phyloP scores from a whole-genome alignment of 2,113 vertebrate species.

The Zosterops lateralis region DNA sequence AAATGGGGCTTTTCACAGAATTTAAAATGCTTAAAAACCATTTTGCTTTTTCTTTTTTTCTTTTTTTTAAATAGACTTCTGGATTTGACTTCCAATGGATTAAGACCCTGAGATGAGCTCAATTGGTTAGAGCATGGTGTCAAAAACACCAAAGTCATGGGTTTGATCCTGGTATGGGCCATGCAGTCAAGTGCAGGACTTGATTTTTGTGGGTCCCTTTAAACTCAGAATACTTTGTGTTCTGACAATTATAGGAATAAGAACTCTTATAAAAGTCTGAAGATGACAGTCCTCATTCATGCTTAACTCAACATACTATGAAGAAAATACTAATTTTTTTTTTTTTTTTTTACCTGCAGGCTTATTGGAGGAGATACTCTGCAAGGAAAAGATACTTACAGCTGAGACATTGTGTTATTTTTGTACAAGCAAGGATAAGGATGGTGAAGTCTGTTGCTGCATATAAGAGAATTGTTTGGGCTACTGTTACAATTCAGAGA shows the following conservation, averaged over 20 bases:
- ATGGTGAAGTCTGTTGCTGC: constrained; percentile 73
- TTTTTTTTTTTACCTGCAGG: constrained; percentile 59
- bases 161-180: not conserved
- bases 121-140: not conserved
- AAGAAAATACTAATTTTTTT: not conserved
- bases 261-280: not conserved
- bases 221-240: not conserved
- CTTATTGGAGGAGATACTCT: constrained; percentile 79
- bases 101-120: not conserved
- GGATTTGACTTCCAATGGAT: not conserved
- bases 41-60: not conserved
- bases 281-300: not conserved
- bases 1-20: not conserved
- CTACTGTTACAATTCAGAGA: constrained; percentile 76
- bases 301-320: not conserved
- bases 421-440: constrained; percentile 81
- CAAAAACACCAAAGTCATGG: not conserved
- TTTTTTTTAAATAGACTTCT: not conserved
- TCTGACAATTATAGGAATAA: not conserved
- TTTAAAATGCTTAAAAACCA: not conserved
- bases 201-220: not conserved
- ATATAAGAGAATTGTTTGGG: constrained; percentile 71
- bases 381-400: constrained; percentile 71
- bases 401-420: constrained; percentile 69
- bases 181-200: not conserved